Conservation (phyloP, 2,888 invertebrate genomes). For the Orgyia antiqua region DNA sequence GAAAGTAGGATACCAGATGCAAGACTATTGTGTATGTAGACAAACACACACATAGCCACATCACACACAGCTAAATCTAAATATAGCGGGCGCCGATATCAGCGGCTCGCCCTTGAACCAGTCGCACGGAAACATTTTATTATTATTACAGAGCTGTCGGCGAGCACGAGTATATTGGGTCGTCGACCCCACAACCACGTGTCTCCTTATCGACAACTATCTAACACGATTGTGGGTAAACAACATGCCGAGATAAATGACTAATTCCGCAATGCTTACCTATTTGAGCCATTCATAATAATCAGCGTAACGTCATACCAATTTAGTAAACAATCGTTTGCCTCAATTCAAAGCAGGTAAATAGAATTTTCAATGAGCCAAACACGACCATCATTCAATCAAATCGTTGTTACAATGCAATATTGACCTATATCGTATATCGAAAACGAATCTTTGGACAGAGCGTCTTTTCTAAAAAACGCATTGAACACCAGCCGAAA, state of each 20-base stretch:
- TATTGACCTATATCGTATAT: too few relatives aligned
- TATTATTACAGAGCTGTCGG: constrained; percentile 78
- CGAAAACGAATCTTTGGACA: too few relatives aligned
- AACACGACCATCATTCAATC: constrained; percentile 18
- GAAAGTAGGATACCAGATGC: constrained; percentile 29
- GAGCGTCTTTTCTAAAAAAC: too few relatives aligned
- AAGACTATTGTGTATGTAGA: constrained; percentile 51
- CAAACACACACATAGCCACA: constrained; percentile 55
- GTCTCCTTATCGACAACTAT: constrained; percentile 79
- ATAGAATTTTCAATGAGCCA: constrained; percentile 30
- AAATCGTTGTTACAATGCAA: background rate
- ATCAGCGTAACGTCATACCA: constrained; percentile 57
- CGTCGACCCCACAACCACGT: constrained; percentile 75
- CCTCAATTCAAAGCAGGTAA: constrained; percentile 26
- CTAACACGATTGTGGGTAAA: constrained; percentile 78
- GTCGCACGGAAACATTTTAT: constrained; percentile 79
- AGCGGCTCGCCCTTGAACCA: constrained; percentile 79
- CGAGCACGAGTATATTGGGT: constrained; percentile 76
- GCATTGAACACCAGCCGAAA: too few relatives aligned
- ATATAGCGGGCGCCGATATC: constrained; percentile 78
- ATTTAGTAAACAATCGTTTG: constrained; percentile 46
- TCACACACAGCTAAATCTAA: constrained; percentile 75
- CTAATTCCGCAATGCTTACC: constrained; percentile 71
- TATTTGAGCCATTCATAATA: constrained; percentile 69
- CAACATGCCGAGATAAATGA: constrained; percentile 75